Evolutionary conservation across 2,113 vertebrate genomes (phyloP).

Genomic region (Barnardius zonarius): DNA sequence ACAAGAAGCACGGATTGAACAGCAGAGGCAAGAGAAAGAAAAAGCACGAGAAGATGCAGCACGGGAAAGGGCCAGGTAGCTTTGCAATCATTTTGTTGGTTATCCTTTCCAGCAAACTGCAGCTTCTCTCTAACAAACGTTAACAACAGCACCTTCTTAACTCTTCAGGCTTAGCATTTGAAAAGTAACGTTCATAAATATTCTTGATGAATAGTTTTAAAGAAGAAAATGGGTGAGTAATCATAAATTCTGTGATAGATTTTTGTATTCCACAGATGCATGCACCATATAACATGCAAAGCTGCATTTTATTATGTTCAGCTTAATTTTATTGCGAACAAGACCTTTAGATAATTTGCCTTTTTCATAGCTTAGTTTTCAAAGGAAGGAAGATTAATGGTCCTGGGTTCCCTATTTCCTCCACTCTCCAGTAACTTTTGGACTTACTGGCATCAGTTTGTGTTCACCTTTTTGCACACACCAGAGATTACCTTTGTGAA

Average conservation of each 20-base stretch:
- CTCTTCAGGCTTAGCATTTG: neutral
- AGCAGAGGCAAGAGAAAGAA: slow-evolving; percentile 95
- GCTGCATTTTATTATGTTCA: neutral
- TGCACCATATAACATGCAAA: neutral
- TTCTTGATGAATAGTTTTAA: neutral
- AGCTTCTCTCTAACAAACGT: rapidly evolving
- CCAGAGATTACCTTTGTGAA: neutral
- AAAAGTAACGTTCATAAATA: neutral
- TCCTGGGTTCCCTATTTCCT: neutral
- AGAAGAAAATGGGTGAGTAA: neutral
- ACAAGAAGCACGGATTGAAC: slow-evolving; percentile 94
- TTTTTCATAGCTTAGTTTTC: slow-evolving; percentile 6
- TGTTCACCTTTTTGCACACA: neutral
- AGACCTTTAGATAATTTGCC: neutral
- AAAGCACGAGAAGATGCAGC: slow-evolving; percentile 94
- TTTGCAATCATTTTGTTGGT: rapidly evolving
- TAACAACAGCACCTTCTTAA: neutral
- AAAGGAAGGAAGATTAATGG: neutral
- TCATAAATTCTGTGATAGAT: neutral
- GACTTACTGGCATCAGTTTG: neutral
- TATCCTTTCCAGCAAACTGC: neutral
- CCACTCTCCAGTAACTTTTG: neutral
- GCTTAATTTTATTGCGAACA: neutral
- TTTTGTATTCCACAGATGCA: neutral
- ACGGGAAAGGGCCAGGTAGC: slow-evolving; percentile 91